Conservation (phyloP, 2,113 vertebrate genomes). For the Vulpes ferrilata region DNA sequence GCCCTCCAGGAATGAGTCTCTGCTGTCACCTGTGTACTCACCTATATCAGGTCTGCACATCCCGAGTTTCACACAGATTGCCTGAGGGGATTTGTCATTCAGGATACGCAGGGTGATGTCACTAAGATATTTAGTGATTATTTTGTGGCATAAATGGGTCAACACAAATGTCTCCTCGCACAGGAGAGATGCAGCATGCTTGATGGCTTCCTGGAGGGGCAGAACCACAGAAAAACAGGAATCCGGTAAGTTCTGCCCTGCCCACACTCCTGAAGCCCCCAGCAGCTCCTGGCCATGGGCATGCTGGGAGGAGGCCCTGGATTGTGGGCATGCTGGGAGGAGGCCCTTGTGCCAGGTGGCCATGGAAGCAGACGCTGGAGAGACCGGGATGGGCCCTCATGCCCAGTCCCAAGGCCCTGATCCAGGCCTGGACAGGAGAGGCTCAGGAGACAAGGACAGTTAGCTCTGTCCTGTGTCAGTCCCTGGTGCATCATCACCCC, state of each 20-base stretch:
- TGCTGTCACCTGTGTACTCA: neutral
- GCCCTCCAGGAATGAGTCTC: neutral
- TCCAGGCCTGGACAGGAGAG: neutral
- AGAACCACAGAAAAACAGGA: fast-evolving
- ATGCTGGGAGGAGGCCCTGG: neutral
- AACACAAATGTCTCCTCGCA: fast-evolving
- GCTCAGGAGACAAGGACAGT: neutral
- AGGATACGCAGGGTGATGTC: fast-evolving
- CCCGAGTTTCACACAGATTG: neutral
- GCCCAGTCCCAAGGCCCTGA: neutral
- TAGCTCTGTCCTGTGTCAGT: neutral
- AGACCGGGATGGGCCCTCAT: neutral
- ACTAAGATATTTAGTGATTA: fast-evolving
- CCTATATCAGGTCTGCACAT: neutral
- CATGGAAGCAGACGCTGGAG: neutral
- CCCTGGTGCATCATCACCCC: neutral
- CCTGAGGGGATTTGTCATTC: neutral
- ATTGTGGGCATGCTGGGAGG: neutral
- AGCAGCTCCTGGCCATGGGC: neutral
- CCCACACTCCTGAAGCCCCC: neutral
- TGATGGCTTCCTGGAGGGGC: neutral
- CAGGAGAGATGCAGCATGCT: fast-evolving
- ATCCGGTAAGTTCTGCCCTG: neutral
- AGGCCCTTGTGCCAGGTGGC: neutral
- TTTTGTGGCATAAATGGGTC: neutral